Conservation (phyloP, 2,888 invertebrate species). For the Aphelenchoides bicaudatus region DNA sequence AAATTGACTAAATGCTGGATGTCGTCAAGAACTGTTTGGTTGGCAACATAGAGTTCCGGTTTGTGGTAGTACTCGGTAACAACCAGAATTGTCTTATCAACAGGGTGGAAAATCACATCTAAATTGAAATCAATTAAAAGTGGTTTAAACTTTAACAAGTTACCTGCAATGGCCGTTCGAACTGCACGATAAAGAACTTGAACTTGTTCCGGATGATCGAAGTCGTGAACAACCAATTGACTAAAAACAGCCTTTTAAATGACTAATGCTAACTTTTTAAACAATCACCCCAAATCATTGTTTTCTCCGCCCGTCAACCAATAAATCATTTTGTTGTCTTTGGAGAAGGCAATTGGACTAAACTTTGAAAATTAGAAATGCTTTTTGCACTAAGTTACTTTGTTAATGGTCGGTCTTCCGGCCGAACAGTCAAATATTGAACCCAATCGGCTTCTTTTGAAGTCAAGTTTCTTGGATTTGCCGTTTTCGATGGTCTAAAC, state of each 20-base stretch:
- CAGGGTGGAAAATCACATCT: constrained; percentile 52
- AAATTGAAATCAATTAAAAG: too few relatives aligned
- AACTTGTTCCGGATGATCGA: constrained; percentile 45
- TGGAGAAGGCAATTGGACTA: constrained; percentile 54
- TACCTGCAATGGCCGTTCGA: constrained; percentile 51
- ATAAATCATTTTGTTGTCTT: constrained; percentile 51
- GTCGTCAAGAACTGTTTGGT: constrained; percentile 45
- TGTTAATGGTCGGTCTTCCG: constrained; percentile 56
- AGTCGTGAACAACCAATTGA: constrained; percentile 49
- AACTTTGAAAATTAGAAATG: constrained; percentile 21
- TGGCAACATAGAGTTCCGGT: constrained; percentile 57
- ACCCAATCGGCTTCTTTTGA: constrained; percentile 49
- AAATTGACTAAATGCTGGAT: constrained; percentile 51
- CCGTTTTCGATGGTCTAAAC: constrained; percentile 35
- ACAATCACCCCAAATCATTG: constrained; percentile 55
- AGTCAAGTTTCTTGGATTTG: constrained; percentile 37
- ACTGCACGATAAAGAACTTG: constrained; percentile 55
- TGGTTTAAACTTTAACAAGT: too few relatives aligned
- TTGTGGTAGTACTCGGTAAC: constrained; percentile 58
- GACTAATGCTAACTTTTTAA: too few relatives aligned
- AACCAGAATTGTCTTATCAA: constrained; percentile 51
- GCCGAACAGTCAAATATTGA: constrained; percentile 48
- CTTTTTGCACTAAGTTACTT: constrained; percentile 32
- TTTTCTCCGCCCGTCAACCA: constrained; percentile 57
- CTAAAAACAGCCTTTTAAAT: neutral